Conservation (phyloP, 2,113 vertebrate species). For the Bagarius yarrelli region DNA sequence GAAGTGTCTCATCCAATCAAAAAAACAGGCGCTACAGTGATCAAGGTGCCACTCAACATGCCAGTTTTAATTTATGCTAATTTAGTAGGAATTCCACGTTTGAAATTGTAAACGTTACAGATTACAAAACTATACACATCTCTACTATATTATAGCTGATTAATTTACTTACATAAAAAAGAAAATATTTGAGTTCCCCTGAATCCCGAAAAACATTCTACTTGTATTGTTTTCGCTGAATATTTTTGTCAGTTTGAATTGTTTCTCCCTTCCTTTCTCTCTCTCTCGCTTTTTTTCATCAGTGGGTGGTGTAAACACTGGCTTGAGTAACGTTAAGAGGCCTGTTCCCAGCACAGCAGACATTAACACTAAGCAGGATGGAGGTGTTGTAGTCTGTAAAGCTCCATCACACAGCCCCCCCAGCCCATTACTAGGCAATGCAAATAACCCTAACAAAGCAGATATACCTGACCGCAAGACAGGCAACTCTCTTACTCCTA, state of each 20-base stretch:
- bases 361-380: conserved; percentile 83
- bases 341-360: conserved; percentile 87
- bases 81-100: neutral
- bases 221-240: neutral
- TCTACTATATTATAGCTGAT: no score
- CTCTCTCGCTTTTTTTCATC: neutral
- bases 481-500: conserved; percentile 79
- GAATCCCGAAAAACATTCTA: neutral
- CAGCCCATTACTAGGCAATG: conserved; percentile 92
- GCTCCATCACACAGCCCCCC: conserved; percentile 77
- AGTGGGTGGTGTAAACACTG: conserved; percentile 83
- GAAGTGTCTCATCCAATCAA: conserved; percentile 90
- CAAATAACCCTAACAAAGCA: conserved; percentile 96
- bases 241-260: neutral
- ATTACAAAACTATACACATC: neutral
- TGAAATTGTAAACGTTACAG: neutral
- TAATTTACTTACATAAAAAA: no score
- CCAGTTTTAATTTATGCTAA: neutral
- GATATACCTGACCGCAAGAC: conserved; percentile 96
- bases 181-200: no score
- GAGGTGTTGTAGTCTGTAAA: conserved; percentile 80
- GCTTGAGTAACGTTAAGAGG: conserved; percentile 85
- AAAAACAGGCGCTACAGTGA: conserved; percentile 96
- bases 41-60: conserved; percentile 74
- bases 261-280: neutral